Evolutionary conservation across 2,888 invertebrate species (phyloP).

Genomic region (Silvanus unidentatus): DNA sequence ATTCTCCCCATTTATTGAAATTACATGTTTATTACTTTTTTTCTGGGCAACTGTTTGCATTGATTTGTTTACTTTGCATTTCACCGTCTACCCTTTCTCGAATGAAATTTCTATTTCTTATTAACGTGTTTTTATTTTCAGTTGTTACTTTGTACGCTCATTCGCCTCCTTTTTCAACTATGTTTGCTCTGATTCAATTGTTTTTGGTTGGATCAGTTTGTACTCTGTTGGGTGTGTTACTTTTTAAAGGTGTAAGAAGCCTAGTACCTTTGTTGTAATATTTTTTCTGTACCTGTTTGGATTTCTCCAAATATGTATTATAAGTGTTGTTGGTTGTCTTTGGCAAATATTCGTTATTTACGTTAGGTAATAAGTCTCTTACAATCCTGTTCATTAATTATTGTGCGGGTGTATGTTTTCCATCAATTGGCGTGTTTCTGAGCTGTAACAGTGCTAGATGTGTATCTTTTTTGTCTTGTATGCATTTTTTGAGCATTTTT

Average conservation of each 20-base stretch:
- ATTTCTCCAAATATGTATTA: not conserved
- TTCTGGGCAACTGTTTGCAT: too few species aligned
- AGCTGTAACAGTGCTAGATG: conserved; percentile 18
- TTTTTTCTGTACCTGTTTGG: not conserved
- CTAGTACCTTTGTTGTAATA: not conserved
- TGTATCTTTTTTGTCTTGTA: conserved; percentile 17
- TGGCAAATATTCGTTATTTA: conserved; percentile 4
- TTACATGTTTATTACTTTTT: too few species aligned
- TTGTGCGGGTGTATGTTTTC: conserved; percentile 20
- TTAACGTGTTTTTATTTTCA: too few species aligned
- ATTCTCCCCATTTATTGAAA: too few species aligned
- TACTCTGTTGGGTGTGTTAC: not conserved
- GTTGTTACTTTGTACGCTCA: conserved; percentile 7
- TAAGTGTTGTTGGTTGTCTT: conserved; percentile 2
- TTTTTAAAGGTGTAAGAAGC: not conserved
- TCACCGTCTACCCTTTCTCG: too few species aligned
- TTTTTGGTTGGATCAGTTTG: not conserved
- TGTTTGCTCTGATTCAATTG: conserved; percentile 2
- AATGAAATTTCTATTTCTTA: too few species aligned
- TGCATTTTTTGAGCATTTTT: conserved; percentile 16
- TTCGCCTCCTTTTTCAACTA: conserved; percentile 4
- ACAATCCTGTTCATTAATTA: conserved; percentile 22
- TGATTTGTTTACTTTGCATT: too few species aligned
- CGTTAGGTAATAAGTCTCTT: conserved; percentile 10
- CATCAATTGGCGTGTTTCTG: conserved; percentile 20